A percentile compares a stretch with the other conserved stretches of the same genome.
phyloP scores from a whole-genome alignment of 2,888 invertebrate species.

The Diadegma fenestrale region DNA sequence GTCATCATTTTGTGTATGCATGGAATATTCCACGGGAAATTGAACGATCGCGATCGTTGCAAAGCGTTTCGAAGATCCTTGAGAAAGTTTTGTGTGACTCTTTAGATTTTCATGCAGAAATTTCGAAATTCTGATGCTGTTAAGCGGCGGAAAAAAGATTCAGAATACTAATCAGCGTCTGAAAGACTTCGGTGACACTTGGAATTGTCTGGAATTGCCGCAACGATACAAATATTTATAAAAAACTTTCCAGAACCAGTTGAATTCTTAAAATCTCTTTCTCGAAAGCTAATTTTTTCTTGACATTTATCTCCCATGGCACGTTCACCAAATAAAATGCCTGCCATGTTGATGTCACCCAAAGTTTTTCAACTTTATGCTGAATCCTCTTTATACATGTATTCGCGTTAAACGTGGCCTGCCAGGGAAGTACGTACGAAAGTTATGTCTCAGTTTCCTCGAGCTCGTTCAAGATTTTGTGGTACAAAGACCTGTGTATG shows the following conservation, averaged over 20 bases:
- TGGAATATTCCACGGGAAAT: not conserved
- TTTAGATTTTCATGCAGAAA: not conserved
- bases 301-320: not conserved
- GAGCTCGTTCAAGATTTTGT: conserved; percentile 28
- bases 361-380: conserved; percentile 8
- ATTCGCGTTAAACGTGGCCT: conserved; percentile 3
- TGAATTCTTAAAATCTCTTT: not conserved
- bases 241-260: not conserved
- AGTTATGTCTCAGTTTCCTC: conserved; percentile 55
- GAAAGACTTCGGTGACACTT: not conserved
- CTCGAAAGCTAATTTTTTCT: not conserved
- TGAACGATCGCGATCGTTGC: not conserved
- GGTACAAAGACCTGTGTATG: not conserved
- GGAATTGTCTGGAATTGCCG: not conserved
- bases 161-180: not conserved
- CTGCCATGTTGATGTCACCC: not conserved
- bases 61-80: not conserved
- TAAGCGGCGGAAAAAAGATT: not conserved
- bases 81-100: not conserved
- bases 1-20: not conserved
- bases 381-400: not conserved
- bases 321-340: not conserved
- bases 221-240: not conserved
- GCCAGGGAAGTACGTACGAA: conserved; percentile 19
- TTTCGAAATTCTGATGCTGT: not conserved